Conservation (phyloP, 2,113 vertebrate genomes). For the Pampusana beccarii region DNA sequence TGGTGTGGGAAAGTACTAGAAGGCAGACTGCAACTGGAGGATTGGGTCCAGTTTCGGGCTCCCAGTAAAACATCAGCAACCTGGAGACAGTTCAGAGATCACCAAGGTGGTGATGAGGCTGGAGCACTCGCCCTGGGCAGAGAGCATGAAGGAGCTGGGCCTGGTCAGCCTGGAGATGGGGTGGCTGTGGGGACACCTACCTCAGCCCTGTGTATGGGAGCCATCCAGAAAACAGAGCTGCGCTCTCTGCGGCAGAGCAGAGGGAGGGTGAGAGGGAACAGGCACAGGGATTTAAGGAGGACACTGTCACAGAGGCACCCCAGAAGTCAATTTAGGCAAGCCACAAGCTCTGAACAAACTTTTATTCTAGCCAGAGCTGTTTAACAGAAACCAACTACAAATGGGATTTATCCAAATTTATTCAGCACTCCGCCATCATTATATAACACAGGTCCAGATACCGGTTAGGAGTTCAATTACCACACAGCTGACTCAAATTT, state of each 20-base stretch:
- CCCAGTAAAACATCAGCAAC: neutral
- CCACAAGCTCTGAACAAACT: no score
- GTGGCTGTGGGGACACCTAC: neutral
- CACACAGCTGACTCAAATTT: no score
- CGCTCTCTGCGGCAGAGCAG: neutral
- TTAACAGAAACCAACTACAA: no score
- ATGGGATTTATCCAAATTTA: no score
- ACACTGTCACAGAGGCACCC: neutral
- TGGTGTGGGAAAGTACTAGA: neutral
- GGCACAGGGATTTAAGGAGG: neutral
- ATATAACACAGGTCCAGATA: no score
- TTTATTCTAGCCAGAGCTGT: no score
- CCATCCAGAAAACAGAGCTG: neutral
- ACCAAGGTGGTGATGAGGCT: neutral
- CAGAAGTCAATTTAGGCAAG: no score
- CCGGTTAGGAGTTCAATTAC: no score
- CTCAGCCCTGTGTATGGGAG: neutral
- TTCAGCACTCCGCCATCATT: no score
- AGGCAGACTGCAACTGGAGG: neutral
- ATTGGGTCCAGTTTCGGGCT: neutral
- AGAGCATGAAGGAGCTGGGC: neutral
- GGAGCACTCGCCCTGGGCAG: rapidly evolving
- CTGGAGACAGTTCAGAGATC: neutral
- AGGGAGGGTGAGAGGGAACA: neutral
- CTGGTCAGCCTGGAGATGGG: neutral